Base-by-base conservation (phyloP, 2,113 vertebrate genomes). In the Leucosticte australis region DNA sequence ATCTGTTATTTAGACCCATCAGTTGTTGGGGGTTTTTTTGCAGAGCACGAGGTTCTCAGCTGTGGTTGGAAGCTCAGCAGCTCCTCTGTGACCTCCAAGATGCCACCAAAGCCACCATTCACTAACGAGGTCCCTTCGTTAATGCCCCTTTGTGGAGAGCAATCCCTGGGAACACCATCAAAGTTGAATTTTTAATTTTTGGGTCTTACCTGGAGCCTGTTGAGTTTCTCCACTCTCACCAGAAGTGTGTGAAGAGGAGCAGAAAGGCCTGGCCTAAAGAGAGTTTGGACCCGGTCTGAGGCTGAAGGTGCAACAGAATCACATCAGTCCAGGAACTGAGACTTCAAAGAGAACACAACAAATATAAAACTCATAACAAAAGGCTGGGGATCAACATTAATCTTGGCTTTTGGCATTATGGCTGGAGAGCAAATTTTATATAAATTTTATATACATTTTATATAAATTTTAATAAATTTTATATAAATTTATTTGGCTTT, bases 241-340 rank as follows among this genome's bases (percentile, higher is more conserved):
- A 60, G 33, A 56, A 4, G 55, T 22, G 37, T 2, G 47, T 8
- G 68, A 53, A 49, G 65, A 87, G 83, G 53, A 80, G 46, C 0
- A 16, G 42, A 21, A 63, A 6, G n/a, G 41, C 50, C 41, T 89
- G 46, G 37, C 63, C 83, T 83, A 53, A 39, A 65, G 62, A 69
- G 55, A 70, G 18, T 1, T 18, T 0, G 10, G 50, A 9, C 18
- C 8, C 0, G 1, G 22, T 60, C 74, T 65, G 64, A 52, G 64
- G 83, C 27, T 92, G 81, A 53, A 71, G 42, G 24, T 57, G 44
- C 21, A 24, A 70, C 2, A 35, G 4, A 28, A 75, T 26, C 71
- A 30, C 8, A 1, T 1, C 18, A 78, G 46, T 35, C 31, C 76
- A 41, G 47, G 35, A 75, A 55, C 4, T 5, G 31, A 55, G 63